Evolutionary conservation across 2,888 invertebrate species (phyloP), one percentile per base, ranked within the genome.

Genomic region (Agrotis puta): DNA sequence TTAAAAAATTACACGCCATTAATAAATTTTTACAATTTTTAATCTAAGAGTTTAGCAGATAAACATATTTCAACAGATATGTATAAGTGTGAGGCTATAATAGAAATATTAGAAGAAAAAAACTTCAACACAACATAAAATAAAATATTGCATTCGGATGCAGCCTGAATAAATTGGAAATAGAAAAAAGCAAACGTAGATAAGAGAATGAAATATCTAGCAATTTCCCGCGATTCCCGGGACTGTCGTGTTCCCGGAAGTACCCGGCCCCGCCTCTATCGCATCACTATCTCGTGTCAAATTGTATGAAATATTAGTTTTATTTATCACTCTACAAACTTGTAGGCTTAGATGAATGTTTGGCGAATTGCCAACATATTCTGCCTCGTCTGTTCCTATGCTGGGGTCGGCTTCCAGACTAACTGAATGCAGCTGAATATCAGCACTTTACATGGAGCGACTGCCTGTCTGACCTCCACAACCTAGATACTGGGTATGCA

Each of bases 201-300:
- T 71, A 78, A 43, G 62, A 58, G 1, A 58, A 62, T 24, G 47
- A 57, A 78, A 64, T 58, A 57, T 54, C 16, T 27, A 53, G 1
- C 73, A 77, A 77, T 83, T 83, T 80, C 77, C 70, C 67, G 68
- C 48, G 51, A 20, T 24, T 50, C 54, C 64, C 64, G 66, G 63
- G 63, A 43, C 56, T 39, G 70, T 18, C 72, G 54, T 51, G 33
- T 68, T 70, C 63, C 67, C 70, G 73, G 64, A 66, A n/a, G 61
- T 56, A 54, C 62, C 33, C 65, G 67, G 48, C 24, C 16, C 48
- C 27, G 39, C 54, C 71, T 39, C 53, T 75, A 51, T 69, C 77
- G 68, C 71, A 13, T 45, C 85, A 73, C 85, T 85, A 85, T 85
- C 83, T 77, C 57, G 18, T 72, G 77, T 80, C 85, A 80, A 83